A percentile compares a stretch with the other conserved stretches of the same genome.
Conservation (phyloP, 2,113 vertebrate species). For the Pimephales promelas region DNA sequence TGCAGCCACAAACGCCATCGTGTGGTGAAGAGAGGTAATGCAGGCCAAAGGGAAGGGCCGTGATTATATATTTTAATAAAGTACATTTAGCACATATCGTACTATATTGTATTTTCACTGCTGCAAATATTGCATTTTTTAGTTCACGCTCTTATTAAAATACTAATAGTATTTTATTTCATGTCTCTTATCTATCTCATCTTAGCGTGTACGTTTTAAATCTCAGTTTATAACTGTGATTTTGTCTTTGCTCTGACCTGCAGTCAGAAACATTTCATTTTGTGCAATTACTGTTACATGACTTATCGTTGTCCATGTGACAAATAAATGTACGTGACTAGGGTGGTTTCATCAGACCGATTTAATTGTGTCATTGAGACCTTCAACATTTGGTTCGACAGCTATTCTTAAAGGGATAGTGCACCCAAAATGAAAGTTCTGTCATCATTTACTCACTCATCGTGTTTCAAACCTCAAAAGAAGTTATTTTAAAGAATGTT, state of each 20-base stretch:
- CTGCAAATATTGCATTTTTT: not conserved
- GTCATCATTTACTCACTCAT: too few relatives aligned
- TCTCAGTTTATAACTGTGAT: not conserved
- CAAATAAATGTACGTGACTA: not conserved
- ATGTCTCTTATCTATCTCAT: not conserved
- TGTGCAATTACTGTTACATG: not conserved
- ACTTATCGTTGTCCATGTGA: not conserved
- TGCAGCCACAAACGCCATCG: conserved; percentile 31
- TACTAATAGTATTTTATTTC: not conserved
- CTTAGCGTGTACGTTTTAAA: not conserved
- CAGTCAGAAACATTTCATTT: not conserved
- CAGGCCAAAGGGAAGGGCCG: not conserved
- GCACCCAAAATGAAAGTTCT: too few relatives aligned
- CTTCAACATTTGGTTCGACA: not conserved
- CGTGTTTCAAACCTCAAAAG: too few relatives aligned
- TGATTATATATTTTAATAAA: not conserved
- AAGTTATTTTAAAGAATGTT: too few relatives aligned
- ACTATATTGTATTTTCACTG: not conserved
- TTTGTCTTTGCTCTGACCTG: not conserved
- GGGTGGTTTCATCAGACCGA: not conserved
- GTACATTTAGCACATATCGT: not conserved
- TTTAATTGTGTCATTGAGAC: not conserved
- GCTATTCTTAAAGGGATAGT: not conserved
- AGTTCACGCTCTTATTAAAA: not conserved
- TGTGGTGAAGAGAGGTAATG: conserved; percentile 39